phyloP scores from a whole-genome alignment of 2,888 invertebrate genomes.

The Morpho achilles region DNA sequence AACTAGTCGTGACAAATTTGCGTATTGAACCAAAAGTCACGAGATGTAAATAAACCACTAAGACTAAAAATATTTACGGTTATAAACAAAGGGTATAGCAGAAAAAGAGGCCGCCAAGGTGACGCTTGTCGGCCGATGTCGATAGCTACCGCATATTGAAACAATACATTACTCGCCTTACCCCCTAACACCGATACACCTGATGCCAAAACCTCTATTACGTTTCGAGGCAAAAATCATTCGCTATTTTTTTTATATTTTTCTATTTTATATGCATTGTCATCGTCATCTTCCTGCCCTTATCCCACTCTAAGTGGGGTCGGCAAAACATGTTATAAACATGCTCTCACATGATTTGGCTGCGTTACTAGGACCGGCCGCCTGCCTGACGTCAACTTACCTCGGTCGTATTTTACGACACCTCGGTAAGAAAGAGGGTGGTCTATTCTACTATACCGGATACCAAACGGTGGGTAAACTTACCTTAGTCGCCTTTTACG shows the following conservation, averaged over 20 bases:
- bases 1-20: slow-evolving; percentile 24
- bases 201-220: slow-evolving; percentile 47
- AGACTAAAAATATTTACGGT: slow-evolving; percentile 26
- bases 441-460: no score
- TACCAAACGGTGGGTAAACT: no score
- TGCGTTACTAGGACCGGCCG: no score
- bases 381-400: no score
- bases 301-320: no score
- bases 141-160: slow-evolving; percentile 38
- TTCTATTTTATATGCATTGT: no score
- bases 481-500: no score
- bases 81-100: slow-evolving; percentile 24
- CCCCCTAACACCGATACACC: slow-evolving; percentile 50
- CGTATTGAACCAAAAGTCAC: slow-evolving; percentile 24
- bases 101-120: slow-evolving; percentile 12
- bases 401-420: no score
- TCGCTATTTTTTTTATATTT: slow-evolving; percentile 19
- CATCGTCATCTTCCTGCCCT: no score
- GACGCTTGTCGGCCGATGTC: slow-evolving; percentile 20
- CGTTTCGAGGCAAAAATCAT: slow-evolving; percentile 47
- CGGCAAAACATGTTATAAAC: no score
- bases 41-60: slow-evolving; percentile 25
- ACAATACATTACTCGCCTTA: slow-evolving; percentile 49
- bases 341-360: no score
- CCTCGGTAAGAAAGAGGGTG: no score